phyloP scores from a whole-genome alignment of 2,113 vertebrate genomes.

The Nyctereutes procyonoides region DNA sequence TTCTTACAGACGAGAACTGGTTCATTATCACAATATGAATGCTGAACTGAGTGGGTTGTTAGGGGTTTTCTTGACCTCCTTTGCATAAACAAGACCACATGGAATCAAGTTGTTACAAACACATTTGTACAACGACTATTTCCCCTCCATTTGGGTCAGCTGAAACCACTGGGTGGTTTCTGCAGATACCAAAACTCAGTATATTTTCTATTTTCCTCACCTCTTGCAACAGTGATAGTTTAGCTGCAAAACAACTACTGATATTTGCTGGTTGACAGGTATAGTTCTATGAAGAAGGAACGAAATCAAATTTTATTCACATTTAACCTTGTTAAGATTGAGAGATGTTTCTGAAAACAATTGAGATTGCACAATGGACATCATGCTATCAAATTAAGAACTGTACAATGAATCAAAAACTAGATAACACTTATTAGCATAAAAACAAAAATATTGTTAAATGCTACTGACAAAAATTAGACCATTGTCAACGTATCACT shows the following conservation, averaged over 20 bases:
- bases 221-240: not conserved
- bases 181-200: not conserved
- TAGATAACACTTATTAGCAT: not conserved
- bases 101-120: slow-evolving; percentile 42
- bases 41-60: slow-evolving; percentile 39
- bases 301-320: not conserved
- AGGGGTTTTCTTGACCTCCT: slow-evolving; percentile 46
- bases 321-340: not conserved
- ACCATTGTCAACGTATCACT: not conserved
- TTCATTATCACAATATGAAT: slow-evolving; percentile 65
- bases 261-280: not conserved
- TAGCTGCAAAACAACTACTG: not conserved
- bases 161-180: not conserved
- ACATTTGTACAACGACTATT: not conserved
- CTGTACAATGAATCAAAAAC: not conserved
- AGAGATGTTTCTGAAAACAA: not conserved
- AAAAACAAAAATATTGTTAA: not conserved
- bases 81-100: slow-evolving; percentile 65
- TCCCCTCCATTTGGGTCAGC: not conserved
- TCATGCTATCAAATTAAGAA: not conserved
- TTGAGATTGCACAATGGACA: not conserved
- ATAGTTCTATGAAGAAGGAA: not conserved
- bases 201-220: not conserved
- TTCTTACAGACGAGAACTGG: slow-evolving; percentile 66
- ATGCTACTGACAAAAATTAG: not conserved